Conservation (phyloP, 2,888 invertebrate genomes). For the Sicus ferrugineus region DNA sequence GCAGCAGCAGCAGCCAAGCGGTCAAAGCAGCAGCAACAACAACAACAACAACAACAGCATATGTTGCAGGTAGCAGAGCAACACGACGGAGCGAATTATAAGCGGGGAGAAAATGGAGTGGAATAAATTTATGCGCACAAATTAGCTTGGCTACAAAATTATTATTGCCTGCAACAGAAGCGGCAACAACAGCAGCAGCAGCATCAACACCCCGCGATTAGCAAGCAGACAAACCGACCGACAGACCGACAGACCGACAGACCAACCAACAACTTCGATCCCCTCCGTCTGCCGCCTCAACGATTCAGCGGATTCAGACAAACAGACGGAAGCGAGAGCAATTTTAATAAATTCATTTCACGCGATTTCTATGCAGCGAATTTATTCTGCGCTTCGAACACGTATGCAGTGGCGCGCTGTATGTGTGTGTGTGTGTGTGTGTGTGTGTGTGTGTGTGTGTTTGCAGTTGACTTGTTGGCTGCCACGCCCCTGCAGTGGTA, state of each 20-base stretch:
- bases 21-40: constrained; percentile 44
- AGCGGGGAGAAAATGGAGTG: background rate
- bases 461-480: too few species aligned
- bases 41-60: constrained; percentile 1
- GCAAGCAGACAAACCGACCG: background rate
- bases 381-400: constrained; percentile 1
- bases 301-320: too few species aligned
- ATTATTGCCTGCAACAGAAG: constrained; percentile 14
- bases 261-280: constrained; percentile 6
- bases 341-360: constrained; percentile 29
- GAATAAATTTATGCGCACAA: constrained; percentile 9
- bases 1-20: constrained; percentile 48
- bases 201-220: background rate
- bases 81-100: background rate
- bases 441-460: too few species aligned
- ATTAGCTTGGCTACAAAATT: background rate
- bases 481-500: too few species aligned
- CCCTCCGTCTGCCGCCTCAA: too few species aligned
- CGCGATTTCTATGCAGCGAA: constrained; percentile 23
- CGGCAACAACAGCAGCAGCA: constrained; percentile 20
- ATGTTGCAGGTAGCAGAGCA: background rate
- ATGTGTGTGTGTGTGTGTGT: too few species aligned
- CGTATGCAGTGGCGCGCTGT: too few species aligned
- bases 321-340: too few species aligned
- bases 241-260: background rate